Conservation (phyloP, 2,113 vertebrate species). For the Tetrax tetrax region DNA sequence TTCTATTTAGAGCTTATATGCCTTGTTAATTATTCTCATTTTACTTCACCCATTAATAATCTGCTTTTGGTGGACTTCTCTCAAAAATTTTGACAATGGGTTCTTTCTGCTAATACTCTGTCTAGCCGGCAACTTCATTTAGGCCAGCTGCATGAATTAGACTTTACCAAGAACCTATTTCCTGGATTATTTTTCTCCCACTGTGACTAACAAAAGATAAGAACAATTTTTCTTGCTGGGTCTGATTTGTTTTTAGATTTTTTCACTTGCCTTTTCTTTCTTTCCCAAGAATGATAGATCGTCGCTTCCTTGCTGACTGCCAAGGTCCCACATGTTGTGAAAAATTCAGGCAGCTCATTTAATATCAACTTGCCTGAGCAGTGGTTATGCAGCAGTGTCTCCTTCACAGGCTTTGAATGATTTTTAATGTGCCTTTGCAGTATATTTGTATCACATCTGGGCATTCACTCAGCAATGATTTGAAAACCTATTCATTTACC, state of each 20-base stretch:
- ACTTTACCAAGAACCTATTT: background rate
- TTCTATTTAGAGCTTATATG: background rate
- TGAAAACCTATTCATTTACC: conserved; percentile 4
- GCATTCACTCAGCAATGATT: background rate
- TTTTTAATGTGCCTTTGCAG: background rate
- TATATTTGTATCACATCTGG: background rate
- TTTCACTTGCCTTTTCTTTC: conserved; percentile 8
- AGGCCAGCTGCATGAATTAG: background rate
- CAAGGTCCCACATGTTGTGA: background rate
- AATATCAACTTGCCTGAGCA: background rate
- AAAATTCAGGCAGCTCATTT: conserved; percentile 4
- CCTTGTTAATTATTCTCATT: conserved; percentile 1
- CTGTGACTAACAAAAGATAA: background rate
- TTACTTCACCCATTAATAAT: conserved; percentile 12
- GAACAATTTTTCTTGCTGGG: background rate
- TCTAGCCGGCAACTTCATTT: conserved; percentile 4
- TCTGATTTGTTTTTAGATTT: background rate
- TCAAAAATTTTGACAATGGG: background rate
- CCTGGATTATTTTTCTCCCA: background rate
- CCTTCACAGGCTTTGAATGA: background rate
- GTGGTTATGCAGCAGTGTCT: background rate
- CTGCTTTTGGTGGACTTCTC: background rate
- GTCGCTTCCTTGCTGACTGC: background rate
- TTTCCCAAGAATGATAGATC: background rate
- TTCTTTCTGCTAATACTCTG: background rate